These are phyloP conservation scores for Irena cyanogastra DNA, from an alignment of 2,113 vertebrate genomes.

Conservation along the genomic window DNA sequence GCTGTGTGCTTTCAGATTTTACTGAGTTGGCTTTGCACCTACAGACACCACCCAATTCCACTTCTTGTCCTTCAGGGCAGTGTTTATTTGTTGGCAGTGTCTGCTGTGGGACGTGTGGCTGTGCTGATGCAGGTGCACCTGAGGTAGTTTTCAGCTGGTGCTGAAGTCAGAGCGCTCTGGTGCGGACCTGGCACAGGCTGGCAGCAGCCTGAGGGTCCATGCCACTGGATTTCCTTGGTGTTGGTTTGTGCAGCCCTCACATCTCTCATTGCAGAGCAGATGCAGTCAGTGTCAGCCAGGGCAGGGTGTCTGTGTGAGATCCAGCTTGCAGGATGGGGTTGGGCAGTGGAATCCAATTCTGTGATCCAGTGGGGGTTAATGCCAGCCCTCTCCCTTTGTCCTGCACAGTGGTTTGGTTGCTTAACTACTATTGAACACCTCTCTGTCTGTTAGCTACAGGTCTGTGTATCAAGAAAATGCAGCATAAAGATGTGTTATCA, in stretches of 20 bases:
- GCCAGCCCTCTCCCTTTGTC: neutral
- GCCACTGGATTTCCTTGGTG: neutral
- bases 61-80: neutral
- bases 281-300: neutral
- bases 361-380: neutral
- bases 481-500: neutral
- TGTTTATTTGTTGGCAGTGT: neutral
- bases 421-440: accelerated
- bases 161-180: accelerated
- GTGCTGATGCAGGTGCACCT: neutral
- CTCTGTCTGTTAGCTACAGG: neutral
- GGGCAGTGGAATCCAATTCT: neutral
- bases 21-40: neutral
- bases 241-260: neutral
- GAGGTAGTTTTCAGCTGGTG: neutral
- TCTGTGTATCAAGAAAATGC: neutral
- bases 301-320: neutral
- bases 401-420: neutral
- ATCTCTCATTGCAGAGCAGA: neutral
- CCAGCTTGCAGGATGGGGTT: neutral
- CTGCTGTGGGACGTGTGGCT: neutral
- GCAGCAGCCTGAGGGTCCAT: neutral
- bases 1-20: neutral
- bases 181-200: neutral
- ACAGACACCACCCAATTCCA: neutral